Base-by-base conservation (phyloP, 2,888 invertebrate genomes). In the Papilio demoleus region DNA sequence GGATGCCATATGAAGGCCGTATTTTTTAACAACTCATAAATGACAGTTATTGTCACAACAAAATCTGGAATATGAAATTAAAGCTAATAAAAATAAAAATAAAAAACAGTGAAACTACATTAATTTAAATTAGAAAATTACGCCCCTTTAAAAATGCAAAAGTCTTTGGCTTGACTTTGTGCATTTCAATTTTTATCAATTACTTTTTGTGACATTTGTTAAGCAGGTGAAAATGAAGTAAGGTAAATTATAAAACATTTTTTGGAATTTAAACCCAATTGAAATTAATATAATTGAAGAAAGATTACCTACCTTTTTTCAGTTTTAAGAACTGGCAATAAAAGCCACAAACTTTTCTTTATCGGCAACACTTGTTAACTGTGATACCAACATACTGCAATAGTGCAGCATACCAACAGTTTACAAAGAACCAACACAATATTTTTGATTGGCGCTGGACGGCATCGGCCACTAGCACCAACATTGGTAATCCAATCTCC, bases 391-490 rank as follows among this genome's bases (percentile, higher is more conserved):
- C 42, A 42, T 42, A 42, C 22, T 47, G 47, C 47, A 47, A 47
- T 19, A 11, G 4, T 22, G n/a, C 22, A 45, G 1, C 11, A 12
- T 12, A 47, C 47, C 47, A 47, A 47, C 47, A 22, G 19, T 22
- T 4, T 47, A 22, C 0, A 11, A 47, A 9, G 1, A 19, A 45
- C 19, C 17, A 56, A 50, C 24, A 24, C 31, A 56, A 53, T 27
- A 53, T 53, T 6, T 56, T 9, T 31, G 31, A 31, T 17, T 31
- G 53, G 27, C 47, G 47, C 47, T 22, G 47, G 53, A 27, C n/a
- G 53, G 27, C 53, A 27, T n/a, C 24, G 50, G 67, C 67, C 60
- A 70, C 74, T 74, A 77, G 76, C 76, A 65, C 75, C 65, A 74
- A 68, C 62, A 70, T 24, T 66, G 63, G 67, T 67, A 70, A 67